Evolutionary conservation across 1,140 invertebrate species (phyloP).

Genomic region (Helicoverpa armigera): DNA sequence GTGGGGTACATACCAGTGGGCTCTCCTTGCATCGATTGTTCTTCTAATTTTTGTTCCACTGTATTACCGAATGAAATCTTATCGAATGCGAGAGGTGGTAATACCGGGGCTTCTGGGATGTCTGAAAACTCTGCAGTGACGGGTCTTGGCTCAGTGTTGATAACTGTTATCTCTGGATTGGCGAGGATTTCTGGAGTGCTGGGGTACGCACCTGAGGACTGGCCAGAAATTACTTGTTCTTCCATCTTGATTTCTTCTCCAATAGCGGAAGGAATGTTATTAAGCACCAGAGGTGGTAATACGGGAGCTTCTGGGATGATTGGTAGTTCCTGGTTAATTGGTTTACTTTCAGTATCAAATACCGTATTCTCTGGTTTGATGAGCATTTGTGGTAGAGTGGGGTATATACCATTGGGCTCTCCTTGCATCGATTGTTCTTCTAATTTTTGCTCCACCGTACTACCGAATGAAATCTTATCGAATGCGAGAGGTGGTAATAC

Average conservation of each 20-base stretch:
- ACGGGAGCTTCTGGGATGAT: slow-evolving; percentile 53
- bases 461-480: too few species aligned
- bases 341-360: not conserved
- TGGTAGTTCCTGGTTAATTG: not conserved
- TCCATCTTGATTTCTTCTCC: not conserved
- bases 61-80: not conserved
- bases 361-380: not conserved
- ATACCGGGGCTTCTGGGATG: slow-evolving; percentile 26
- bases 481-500: not conserved
- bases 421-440: too few species aligned
- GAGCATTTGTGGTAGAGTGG: slow-evolving; percentile 26
- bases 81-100: not conserved
- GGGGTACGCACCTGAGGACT: not conserved
- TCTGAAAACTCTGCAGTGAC: not conserved
- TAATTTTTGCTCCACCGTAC: too few species aligned
- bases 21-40: not conserved
- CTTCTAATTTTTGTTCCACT: slow-evolving; percentile 20
- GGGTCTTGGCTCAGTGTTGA: not conserved
- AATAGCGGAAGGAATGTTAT: not conserved
- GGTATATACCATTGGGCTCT: not conserved
- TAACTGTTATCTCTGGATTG: not conserved
- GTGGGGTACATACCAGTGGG: not conserved
- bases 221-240: not conserved
- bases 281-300: slow-evolving; percentile 43
- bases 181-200: not conserved